Conservation (phyloP, 2,797 vertebrate species). For the Uromys caudimaculatus region DNA sequence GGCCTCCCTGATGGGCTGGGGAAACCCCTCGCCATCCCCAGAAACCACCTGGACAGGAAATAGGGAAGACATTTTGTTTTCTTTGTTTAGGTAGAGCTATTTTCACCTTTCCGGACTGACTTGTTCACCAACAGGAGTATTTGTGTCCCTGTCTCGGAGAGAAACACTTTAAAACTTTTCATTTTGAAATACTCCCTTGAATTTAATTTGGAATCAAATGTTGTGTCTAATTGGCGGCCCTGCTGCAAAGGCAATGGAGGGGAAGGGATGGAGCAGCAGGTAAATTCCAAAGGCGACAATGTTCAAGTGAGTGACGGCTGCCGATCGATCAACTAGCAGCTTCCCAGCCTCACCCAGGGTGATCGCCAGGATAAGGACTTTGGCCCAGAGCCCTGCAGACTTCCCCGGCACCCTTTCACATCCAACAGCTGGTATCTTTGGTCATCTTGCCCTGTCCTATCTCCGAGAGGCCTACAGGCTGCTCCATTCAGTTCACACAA, state of each 20-base stretch:
- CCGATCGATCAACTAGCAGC: neutral
- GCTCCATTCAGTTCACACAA: neutral
- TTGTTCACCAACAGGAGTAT: constrained; percentile 2
- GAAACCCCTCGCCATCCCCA: neutral
- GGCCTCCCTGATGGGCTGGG: neutral
- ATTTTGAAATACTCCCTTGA: constrained; percentile 44
- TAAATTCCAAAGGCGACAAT: constrained; percentile 27
- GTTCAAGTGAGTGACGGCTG: neutral
- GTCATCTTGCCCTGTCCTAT: neutral
- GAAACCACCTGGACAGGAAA: neutral
- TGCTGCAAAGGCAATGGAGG: neutral
- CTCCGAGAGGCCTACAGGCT: neutral
- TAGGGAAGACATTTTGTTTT: neutral
- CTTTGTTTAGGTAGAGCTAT: constrained; percentile 14
- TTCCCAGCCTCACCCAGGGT: neutral
- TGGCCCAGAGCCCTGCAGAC: neutral
- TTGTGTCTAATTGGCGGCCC: neutral
- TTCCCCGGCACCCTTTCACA: neutral
- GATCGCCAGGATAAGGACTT: neutral
- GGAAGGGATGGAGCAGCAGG: neutral
- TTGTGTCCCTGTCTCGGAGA: neutral
- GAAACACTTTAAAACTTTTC: constrained; percentile 12
- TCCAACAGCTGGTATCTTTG: neutral
- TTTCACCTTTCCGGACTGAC: neutral
- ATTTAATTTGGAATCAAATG: constrained; percentile 44